Base-by-base conservation (phyloP, 2,113 vertebrate genomes). In the Pseudopipra pipra region DNA sequence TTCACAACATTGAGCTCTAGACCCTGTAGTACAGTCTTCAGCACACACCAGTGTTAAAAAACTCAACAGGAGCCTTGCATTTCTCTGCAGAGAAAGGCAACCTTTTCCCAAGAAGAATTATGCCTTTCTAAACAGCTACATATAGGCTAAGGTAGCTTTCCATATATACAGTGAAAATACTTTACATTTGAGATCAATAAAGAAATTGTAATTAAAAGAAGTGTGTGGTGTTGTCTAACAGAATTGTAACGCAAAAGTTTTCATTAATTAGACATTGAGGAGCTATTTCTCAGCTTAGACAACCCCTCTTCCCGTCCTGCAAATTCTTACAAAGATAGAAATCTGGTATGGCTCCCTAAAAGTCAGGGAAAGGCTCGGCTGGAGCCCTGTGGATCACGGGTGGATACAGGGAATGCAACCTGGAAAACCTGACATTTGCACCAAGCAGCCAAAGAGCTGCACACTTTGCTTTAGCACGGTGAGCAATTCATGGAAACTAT, bases 51-150 rank as follows among this genome's bases (percentile, higher is more conserved):
- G 14, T 8, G 16, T n/a, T 56, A 31, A 39, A 52, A 84, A 84
- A 43, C 21, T 46, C 52, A 41, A 15, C 19, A 51, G 63, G 22
- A 77, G 28, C 19, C 39, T 49, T 30, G 37, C 27, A 31, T 46
- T 33, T 39, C 39, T 52, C 30, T 20, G 21, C 20, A 81, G 17
- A 43, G 12, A 41, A 41, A 41, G 39, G 39, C 39, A 41, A 41
- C 63, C n/a, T 93, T 91, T 85, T 87, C 85, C 65, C 81, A 76
- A 81, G 80, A 75, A 87, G 44, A 92, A 52, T 62, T 49, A 44
- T 51, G 74, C 35, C 25, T 43, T 95, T 93, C 93, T 94, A 85
- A 95, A 89, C 81, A 95, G 51, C 75, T 95, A 49, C 85, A 17
- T 67, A 49, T 85, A 33, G 52, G 30, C 62, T 75, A 55, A 39